Conservation (phyloP, 2,888 invertebrate species). For the Bombylius major region DNA sequence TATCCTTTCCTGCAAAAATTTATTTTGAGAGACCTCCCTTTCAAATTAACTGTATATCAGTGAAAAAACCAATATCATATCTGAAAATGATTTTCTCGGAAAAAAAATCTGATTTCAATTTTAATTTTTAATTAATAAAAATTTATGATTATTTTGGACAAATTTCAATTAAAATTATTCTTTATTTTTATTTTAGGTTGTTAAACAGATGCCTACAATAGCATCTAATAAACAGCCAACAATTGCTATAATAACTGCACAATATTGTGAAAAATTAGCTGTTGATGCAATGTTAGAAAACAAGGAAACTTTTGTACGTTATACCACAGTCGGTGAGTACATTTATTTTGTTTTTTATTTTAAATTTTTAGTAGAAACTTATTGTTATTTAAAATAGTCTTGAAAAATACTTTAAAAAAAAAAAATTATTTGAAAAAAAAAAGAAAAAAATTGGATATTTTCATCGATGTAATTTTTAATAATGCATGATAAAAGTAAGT, state of each 20-base stretch:
- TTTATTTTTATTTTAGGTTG: constrained; percentile 47
- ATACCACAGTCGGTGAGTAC: constrained; percentile 86
- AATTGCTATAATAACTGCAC: constrained; percentile 93
- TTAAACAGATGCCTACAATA: constrained; percentile 89
- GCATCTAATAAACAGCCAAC: constrained; percentile 83
- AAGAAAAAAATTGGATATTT: constrained; percentile 7
- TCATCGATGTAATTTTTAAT: too few relatives aligned
- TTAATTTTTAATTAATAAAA: too few relatives aligned
- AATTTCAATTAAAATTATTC: too few relatives aligned
- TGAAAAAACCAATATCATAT: too few relatives aligned
- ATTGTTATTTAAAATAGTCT: background rate
- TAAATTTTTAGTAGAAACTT: too few relatives aligned
- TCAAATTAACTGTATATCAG: too few relatives aligned
- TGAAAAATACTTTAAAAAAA: background rate
- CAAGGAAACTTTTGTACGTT: constrained; percentile 90
- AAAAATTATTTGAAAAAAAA: constrained; percentile 10
- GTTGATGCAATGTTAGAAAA: constrained; percentile 97
- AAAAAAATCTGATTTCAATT: too few relatives aligned
- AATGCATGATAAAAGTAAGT: too few relatives aligned
- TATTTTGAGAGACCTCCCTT: too few relatives aligned
- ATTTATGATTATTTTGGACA: too few relatives aligned
- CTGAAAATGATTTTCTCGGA: too few relatives aligned
- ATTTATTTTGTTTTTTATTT: background rate
- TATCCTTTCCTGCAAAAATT: too few relatives aligned
- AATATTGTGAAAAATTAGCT: constrained; percentile 95